A percentile compares a stretch with the other conserved stretches of the same genome.
Conservation (phyloP, 2,797 vertebrate genomes). For the Hydrophis major region DNA sequence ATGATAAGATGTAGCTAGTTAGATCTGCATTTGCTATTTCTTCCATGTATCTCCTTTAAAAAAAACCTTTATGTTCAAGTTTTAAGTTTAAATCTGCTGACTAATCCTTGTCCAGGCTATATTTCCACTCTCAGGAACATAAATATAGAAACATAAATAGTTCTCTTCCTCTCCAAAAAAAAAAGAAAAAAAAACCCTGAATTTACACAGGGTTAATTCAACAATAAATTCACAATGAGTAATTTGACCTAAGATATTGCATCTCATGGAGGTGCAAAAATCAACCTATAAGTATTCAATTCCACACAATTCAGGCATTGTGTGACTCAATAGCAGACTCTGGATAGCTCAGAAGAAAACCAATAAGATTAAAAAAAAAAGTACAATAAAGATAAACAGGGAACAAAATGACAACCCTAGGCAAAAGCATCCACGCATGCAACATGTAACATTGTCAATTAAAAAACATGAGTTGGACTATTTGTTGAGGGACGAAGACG, state of each 20-base stretch:
- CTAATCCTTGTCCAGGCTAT: not conserved
- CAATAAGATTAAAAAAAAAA: not conserved
- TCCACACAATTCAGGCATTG: not conserved
- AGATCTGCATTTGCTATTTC: not conserved
- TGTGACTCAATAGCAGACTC: not conserved
- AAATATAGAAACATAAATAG: not conserved
- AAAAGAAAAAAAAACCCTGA: not conserved
- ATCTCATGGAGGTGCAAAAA: not conserved
- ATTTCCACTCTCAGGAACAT: not conserved
- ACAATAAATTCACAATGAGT: not conserved
- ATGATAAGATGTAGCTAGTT: not conserved
- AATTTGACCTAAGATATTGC: not conserved
- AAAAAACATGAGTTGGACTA: not conserved
- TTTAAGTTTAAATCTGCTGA: not conserved
- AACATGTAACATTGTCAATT: not conserved
- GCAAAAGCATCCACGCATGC: not conserved
- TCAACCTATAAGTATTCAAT: not conserved
- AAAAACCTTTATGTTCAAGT: not conserved
- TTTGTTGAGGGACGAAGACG: not conserved
- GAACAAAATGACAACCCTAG: not conserved
- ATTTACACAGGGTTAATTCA: not conserved
- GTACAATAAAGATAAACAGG: not conserved
- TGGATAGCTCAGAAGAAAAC: not conserved
- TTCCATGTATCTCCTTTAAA: not conserved
- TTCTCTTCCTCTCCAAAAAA: not conserved